Base-by-base conservation (phyloP, 2,797 vertebrate genomes). In the Gobio occitaniae region DNA sequence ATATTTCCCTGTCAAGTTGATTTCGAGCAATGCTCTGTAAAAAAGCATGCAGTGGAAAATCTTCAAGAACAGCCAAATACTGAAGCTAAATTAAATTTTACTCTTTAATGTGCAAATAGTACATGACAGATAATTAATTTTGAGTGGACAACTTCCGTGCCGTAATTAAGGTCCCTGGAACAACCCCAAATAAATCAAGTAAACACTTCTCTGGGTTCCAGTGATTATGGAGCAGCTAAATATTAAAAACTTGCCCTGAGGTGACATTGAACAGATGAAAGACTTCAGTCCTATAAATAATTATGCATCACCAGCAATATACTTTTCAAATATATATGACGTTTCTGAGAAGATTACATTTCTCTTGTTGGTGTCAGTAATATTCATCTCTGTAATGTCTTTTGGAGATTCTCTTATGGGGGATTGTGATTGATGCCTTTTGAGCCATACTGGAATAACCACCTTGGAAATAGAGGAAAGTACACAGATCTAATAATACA, bases 31-130 rank as follows among this genome's bases (percentile, higher is more conserved):
- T n/a, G n/a, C 56, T 82, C 68, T 25, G 5, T 61, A 48, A 12
- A n/a, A 21, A 15, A 78, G 56, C 32, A 32, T 65, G 19, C 65
- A 59, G 50, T 13, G 4, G 3, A 13, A 54, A 52, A 65, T 38
- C 66, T 17, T 47, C 29, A 52, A 76, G 32, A 32, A 32, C 32
- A 77, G 41, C 15, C 78, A 79, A 47, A 76, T 66, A 32, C 17
- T 87, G 41, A 63, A 77, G 56, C 61, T 70, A 76, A 76, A 70
- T 87, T 52, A 61, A 71, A 87, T n/a, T 75, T 61, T 15, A 9
- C 29, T 61, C 8, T 68, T 80, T 76, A 72, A 75, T 52, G 15
- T n/a, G 38, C 36, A 68, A 83, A 84, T 79, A 47, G 4, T 79
- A 61, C 32, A 70, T 68, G 41, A 69, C 56, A 81, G 72, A 71